Conservation (phyloP, 2,113 vertebrate genomes). For the Atrichornis clamosus region DNA sequence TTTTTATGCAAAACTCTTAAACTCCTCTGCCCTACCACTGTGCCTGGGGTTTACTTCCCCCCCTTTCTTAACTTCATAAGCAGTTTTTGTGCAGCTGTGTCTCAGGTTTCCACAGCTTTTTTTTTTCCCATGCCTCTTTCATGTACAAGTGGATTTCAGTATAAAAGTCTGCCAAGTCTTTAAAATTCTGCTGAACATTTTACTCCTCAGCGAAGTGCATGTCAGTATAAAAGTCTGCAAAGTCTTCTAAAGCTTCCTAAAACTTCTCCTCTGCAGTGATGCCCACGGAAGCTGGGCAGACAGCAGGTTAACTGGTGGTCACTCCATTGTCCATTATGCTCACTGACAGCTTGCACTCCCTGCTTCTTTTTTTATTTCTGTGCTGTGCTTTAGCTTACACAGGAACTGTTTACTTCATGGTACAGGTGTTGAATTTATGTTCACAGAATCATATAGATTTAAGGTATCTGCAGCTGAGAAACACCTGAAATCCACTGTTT, state of each 20-base stretch:
- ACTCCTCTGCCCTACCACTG: neutral
- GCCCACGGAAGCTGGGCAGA: neutral
- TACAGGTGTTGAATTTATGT: neutral
- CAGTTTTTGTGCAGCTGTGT: neutral
- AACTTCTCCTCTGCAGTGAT: neutral
- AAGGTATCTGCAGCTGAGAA: neutral
- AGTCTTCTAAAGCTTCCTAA: neutral
- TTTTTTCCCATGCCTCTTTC: neutral
- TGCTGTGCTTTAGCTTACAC: neutral
- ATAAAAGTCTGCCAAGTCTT: neutral
- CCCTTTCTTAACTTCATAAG: neutral
- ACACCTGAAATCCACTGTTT: accelerated
- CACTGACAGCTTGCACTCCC: neutral
- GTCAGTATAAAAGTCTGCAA: neutral
- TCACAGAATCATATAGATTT: neutral
- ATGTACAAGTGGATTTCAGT: neutral
- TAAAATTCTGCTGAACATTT: neutral
- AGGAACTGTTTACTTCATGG: neutral
- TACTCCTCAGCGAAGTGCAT: neutral
- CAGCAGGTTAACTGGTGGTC: neutral
- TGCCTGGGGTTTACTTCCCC: neutral
- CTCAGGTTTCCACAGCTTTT: neutral
- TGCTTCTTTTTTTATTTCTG: neutral
- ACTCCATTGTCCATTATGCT: neutral
- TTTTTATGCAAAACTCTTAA: neutral